phyloP scores from a whole-genome alignment of 2,888 invertebrate species.

The Germaria angustata region DNA sequence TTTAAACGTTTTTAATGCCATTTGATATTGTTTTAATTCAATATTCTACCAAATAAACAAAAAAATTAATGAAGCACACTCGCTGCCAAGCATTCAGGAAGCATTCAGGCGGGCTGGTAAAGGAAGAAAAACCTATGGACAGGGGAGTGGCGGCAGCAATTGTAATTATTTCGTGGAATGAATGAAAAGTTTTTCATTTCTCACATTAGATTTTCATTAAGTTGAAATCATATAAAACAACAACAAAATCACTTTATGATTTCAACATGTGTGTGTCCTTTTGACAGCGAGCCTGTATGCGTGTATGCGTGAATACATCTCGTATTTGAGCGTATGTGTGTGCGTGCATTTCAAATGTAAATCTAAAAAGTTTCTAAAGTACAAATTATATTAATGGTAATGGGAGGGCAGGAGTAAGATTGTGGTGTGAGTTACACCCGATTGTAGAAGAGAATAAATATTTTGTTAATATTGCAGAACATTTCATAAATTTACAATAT shows the following conservation, averaged over 20 bases:
- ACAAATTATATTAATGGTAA: background rate
- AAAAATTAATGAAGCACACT: slow-evolving; percentile 31
- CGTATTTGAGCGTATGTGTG: background rate
- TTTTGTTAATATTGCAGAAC: slow-evolving; percentile 53
- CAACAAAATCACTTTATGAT: slow-evolving; percentile 36
- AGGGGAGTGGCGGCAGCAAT: background rate
- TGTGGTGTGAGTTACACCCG: background rate
- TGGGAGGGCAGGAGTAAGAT: background rate
- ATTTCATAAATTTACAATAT: slow-evolving; percentile 11
- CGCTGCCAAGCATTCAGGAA: background rate
- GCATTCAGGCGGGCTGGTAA: no score
- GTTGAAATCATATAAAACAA: slow-evolving; percentile 56
- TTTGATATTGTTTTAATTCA: slow-evolving; percentile 40
- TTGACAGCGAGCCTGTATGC: background rate
- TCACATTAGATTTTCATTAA: slow-evolving; percentile 54
- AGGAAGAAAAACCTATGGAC: no score
- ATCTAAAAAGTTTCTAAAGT: slow-evolving; percentile 45
- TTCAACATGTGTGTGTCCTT: slow-evolving; percentile 19
- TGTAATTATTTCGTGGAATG: slow-evolving; percentile 43
- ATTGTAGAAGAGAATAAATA: slow-evolving; percentile 14
- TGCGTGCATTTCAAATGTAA: background rate
- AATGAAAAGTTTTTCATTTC: slow-evolving; percentile 37
- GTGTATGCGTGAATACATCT: background rate
- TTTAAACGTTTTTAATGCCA: slow-evolving; percentile 59
- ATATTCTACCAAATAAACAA: slow-evolving; percentile 21